Base-by-base conservation (phyloP, 2,888 invertebrate genomes). In the Hydropsyche betteni region DNA sequence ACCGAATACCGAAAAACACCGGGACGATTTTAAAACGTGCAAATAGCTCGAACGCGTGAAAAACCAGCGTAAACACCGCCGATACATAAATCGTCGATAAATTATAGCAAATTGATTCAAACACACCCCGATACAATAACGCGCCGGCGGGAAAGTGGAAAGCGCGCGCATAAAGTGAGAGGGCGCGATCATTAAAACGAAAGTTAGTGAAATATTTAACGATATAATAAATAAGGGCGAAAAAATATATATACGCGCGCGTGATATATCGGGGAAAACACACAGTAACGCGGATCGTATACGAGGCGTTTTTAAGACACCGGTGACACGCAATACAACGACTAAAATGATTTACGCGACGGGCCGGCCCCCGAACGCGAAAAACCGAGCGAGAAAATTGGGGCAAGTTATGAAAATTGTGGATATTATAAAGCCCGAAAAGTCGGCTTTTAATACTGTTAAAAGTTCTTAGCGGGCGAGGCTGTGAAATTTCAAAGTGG, bases 321-420 rank as follows among this genome's bases (percentile, higher is more conserved):
- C 55, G 53, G 68, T 72, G 74, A 64, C 76, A 77, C 76, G 76
- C 76, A 75, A 77, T 75, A 75, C 71, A 58, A 61, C 72, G 76
- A 75, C 74, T 76, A 69, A 69, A 75, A 73, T 77, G 77, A 77
- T 77, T 77, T 77, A 77, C 72, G 61, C 77, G 69, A 77, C 70
- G 69, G 71, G 71, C 51, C 38, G 34, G 51, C 75, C 38, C 73
- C 61, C 44, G 14, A 10, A 24, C n/a, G 24, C 53, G 38, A 36
- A 68, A 68, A 68, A 68, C 44, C 68, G 38, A n/a, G 36, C 53
- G 44, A 68, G 55, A 58, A 69, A 75, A 68, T 77, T 72, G 74
- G 74, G 76, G 70, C 74, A 76, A 74, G 76, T 61, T 68, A 69
- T 72, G 52, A 44, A 69, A 76, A 76, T 74, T 74, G 74, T 76